phyloP scores from a whole-genome alignment of 1,140 invertebrate species.

The Eriosoma lanigerum region DNA sequence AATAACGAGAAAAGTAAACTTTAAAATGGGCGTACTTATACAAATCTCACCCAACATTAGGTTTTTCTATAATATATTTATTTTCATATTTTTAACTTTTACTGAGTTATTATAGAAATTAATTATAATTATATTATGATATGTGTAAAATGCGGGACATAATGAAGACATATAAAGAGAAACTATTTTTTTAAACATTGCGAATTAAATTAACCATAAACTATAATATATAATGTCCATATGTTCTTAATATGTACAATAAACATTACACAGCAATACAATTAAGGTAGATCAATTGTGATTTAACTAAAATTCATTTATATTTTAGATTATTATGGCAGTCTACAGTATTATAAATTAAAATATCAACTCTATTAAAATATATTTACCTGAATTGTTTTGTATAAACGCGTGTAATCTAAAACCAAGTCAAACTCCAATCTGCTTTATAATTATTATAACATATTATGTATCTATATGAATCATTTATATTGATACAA shows the following conservation, averaged over 20 bases:
- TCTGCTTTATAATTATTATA: background rate
- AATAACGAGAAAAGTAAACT: constrained; percentile 32
- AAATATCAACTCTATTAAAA: background rate
- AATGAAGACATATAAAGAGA: constrained; percentile 4
- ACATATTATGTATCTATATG: no score
- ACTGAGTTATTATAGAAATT: constrained; percentile 10
- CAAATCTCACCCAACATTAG: constrained; percentile 23
- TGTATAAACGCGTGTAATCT: background rate
- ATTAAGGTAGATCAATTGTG: no score
- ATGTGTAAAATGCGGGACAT: no score
- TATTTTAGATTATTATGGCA: no score
- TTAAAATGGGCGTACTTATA: constrained; percentile 19
- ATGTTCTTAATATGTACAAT: no score
- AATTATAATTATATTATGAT: constrained; percentile 29
- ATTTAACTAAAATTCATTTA: no score
- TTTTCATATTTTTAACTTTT: background rate
- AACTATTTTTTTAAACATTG: constrained; percentile 11
- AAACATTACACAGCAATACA: no score
- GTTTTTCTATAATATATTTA: background rate
- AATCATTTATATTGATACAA: no score
- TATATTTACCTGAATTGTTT: background rate
- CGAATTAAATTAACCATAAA: constrained; percentile 17
- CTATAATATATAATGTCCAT: no score
- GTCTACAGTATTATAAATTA: no score
- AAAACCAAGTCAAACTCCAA: background rate